These are phyloP conservation scores for Numenius arquata DNA, from an alignment of 2,113 vertebrate species.

Conservation along the genomic window DNA sequence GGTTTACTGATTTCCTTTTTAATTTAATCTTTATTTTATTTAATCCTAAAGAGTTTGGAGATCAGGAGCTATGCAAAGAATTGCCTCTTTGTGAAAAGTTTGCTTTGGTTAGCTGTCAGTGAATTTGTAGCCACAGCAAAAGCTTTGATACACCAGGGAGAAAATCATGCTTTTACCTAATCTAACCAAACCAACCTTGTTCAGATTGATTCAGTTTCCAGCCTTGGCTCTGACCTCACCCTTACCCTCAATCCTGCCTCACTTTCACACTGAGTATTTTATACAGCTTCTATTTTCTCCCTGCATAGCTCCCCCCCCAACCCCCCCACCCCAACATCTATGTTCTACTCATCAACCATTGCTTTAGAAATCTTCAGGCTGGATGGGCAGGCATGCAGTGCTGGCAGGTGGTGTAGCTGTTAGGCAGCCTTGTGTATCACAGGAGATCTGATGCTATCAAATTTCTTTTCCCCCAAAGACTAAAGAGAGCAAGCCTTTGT, in stretches of 20 bases:
- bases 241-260: constrained; percentile 70
- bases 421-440: constrained; percentile 86
- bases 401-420: constrained; percentile 86
- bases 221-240: constrained; percentile 66
- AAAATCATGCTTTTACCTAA: constrained; percentile 59
- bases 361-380: constrained; percentile 75
- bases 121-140: constrained; percentile 65
- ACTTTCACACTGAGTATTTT: constrained; percentile 69
- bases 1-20: neutral
- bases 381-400: constrained; percentile 76
- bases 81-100: constrained; percentile 26
- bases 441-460: constrained; percentile 87
- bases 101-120: constrained; percentile 44
- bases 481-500: constrained; percentile 76
- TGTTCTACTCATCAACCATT: constrained; percentile 69
- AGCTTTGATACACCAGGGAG: constrained; percentile 41
- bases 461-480: constrained; percentile 84
- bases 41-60: neutral
- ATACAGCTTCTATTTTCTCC: constrained; percentile 59
- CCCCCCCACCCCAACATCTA: constrained; percentile 52
- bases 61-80: constrained; percentile 32
- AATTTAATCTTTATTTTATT: constrained; percentile 33
- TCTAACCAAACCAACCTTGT: constrained; percentile 56
- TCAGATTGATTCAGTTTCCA: constrained; percentile 63
- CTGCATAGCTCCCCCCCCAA: constrained; percentile 17